Percentiles rank a stretch among this genome's conserved stretches.
These are phyloP conservation scores for Cantharis flavilabris DNA, from an alignment of 2,888 invertebrate species.

Conservation along the genomic window DNA sequence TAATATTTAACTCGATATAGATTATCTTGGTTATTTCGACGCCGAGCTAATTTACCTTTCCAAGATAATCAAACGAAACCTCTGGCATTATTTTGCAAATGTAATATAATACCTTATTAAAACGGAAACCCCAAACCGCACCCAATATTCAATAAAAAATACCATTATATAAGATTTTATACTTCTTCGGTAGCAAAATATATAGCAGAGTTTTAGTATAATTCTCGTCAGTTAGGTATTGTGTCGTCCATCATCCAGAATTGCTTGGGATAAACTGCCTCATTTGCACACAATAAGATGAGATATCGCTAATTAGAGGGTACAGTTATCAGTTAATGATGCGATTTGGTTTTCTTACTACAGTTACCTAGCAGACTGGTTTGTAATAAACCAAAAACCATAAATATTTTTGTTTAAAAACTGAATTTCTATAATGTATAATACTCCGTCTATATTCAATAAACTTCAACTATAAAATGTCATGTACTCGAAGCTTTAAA, in stretches of 20 bases:
- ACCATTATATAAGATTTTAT: slow-evolving; percentile 10
- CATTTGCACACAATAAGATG: slow-evolving; percentile 49
- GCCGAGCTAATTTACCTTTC: not conserved
- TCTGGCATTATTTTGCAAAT: slow-evolving; percentile 4
- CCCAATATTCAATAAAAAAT: slow-evolving; percentile 6
- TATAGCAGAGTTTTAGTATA: slow-evolving; percentile 5
- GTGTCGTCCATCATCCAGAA: slow-evolving; percentile 33
- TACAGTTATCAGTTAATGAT: slow-evolving; percentile 50
- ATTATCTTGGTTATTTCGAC: not conserved
- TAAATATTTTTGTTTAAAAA: not conserved
- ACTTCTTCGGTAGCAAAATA: slow-evolving; percentile 24
- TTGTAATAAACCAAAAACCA: slow-evolving; percentile 1
- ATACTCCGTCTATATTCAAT: not conserved
- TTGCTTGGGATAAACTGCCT: slow-evolving; percentile 35
- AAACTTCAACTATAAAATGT: not conserved
- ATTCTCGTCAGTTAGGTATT: slow-evolving; percentile 29
- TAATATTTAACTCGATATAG: not conserved
- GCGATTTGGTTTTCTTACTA: slow-evolving; percentile 37
- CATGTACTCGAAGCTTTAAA: not conserved
- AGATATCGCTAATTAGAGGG: slow-evolving; percentile 48
- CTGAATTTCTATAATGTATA: not conserved
- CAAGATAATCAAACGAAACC: not conserved
- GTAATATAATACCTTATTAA: slow-evolving; percentile 24
- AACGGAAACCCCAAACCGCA: slow-evolving; percentile 1
- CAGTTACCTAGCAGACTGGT: slow-evolving; percentile 30